These are phyloP conservation scores for Boloria euphrosyne DNA, from an alignment of 2,888 invertebrate genomes.

Conservation along the genomic window DNA sequence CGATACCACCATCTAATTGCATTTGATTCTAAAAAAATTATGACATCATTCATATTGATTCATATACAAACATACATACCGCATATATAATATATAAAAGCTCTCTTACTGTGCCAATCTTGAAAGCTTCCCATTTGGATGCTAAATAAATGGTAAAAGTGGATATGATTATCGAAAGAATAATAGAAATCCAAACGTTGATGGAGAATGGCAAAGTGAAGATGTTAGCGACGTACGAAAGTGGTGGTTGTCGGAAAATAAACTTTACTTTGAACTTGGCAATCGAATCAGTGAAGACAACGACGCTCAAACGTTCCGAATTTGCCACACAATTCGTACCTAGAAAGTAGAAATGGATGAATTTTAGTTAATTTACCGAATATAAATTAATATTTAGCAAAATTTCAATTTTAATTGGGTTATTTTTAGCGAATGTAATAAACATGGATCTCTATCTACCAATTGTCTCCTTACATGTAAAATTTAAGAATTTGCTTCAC, in stretches of 20 bases:
- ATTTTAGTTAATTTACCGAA: not conserved
- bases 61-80: not conserved
- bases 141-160: conserved; percentile 61
- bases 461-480: too few relatives aligned
- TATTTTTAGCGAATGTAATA: too few relatives aligned
- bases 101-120: conserved; percentile 44
- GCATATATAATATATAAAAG: not conserved
- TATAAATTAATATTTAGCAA: not conserved
- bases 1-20: conserved; percentile 57
- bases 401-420: not conserved
- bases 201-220: conserved; percentile 84
- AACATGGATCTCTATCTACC: too few relatives aligned
- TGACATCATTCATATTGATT: not conserved
- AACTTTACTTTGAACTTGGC: conserved; percentile 74
- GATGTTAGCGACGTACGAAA: conserved; percentile 85
- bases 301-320: conserved; percentile 55
- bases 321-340: conserved; percentile 60
- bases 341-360: conserved; percentile 39
- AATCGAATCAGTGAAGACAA: conserved; percentile 73
- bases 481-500: too few relatives aligned
- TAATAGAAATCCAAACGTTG: conserved; percentile 82
- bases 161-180: conserved; percentile 62
- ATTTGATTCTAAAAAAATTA: conserved; percentile 46
- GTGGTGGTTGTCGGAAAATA: conserved; percentile 85
- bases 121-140: conserved; percentile 58